Evolutionary conservation across 2,797 vertebrate genomes (phyloP), one percentile per base, ranked within the genome.

Genomic region (Champsocephalus gunnari): DNA sequence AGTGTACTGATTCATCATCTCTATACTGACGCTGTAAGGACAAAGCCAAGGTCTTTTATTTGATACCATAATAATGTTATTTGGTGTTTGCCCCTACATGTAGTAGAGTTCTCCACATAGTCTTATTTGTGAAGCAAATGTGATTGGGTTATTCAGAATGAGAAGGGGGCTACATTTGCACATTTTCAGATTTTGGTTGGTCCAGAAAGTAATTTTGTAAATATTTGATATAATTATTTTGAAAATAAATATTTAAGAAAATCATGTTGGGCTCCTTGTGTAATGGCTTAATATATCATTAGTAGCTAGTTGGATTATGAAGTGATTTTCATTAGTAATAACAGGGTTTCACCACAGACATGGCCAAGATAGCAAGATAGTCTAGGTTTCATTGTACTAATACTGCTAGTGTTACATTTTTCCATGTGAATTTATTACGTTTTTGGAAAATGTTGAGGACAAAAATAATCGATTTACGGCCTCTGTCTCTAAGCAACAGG

Each of bases 401-500:
- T 12, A 13, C 11, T 6, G 38, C 13, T 51, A 9, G n/a, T 14
- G 3, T 4, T 21, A 6, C 6, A 8, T 57, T 17, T 17, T 38
- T 41, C 1, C 4, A 11, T 24, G 7, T 13, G 9, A 17, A 7
- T 63, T 21, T 12, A 3, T 50, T 34, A n/a, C 2, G 28, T 49
- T 19, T 28, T 34, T 12, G 44, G 0, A 54, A 3, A 12, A 7
- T 3, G 2, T n/a, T 79, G 64, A 16, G 50, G 70, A 11, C 47
- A 79, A 34, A 21, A 24, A 28, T 17, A 0, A 0, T 17, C 1
- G 4, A 1, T 86, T 80, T 83, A 67, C 77, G 69, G 32, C 62
- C 3, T 1, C 43, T 65, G 95, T 97, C 89, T 89, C 96, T 82
- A 73, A 24, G 96, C 90, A 89, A 96, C 95, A 41, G 77, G 93